Evolutionary conservation across 2,113 vertebrate species (phyloP).

Genomic region (Origma solitaria): DNA sequence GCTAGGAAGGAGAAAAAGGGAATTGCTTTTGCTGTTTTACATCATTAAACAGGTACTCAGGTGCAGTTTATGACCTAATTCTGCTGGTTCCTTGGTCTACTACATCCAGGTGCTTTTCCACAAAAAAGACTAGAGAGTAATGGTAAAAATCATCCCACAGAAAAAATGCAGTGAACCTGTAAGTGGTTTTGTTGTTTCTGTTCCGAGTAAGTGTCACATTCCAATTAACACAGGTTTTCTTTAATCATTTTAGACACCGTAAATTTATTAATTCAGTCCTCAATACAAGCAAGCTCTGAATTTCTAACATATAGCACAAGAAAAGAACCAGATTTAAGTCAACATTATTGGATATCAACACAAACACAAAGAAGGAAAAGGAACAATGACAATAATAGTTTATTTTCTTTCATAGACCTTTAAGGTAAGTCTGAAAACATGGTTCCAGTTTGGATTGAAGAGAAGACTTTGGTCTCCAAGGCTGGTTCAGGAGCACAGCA

Average conservation of each 20-base stretch:
- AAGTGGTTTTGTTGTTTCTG: background rate
- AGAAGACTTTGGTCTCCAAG: background rate
- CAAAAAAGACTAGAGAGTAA: background rate
- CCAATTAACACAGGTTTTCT: background rate
- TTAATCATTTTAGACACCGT: background rate
- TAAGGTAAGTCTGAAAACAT: background rate
- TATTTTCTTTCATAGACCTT: background rate
- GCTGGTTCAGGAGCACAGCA: background rate
- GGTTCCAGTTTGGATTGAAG: background rate
- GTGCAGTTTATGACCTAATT: background rate
- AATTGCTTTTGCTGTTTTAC: background rate
- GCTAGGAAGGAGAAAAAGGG: background rate
- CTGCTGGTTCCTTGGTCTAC: background rate
- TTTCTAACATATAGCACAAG: background rate
- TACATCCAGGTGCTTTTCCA: background rate
- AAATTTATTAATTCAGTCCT: constrained; percentile 2
- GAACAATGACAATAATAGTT: background rate
- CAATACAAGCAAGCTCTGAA: background rate
- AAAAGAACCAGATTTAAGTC: background rate
- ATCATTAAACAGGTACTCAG: background rate
- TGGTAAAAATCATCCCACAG: background rate
- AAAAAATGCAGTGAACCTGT: background rate
- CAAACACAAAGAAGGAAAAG: background rate
- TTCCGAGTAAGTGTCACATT: background rate
- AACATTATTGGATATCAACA: background rate